Base-by-base conservation (phyloP, 2,113 vertebrate genomes). In the Spermophilus dauricus region DNA sequence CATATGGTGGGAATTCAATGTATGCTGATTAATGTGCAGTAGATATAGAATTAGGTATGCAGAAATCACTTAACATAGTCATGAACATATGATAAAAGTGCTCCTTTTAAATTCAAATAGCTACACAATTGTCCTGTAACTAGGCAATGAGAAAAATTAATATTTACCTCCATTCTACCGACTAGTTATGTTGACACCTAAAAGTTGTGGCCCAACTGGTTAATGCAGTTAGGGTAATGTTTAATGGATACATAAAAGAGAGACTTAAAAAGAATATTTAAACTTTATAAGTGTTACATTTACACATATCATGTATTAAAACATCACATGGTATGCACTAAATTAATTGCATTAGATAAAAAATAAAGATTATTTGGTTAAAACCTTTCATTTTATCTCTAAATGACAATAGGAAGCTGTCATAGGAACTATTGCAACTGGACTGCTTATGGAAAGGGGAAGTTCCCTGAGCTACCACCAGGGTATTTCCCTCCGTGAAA, bases 401-500 rank as follows among this genome's bases (percentile, higher is more conserved):
- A 48, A 84, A 56, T 77, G 82, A 63, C 8, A 26, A n/a, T 80
- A 77, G 72, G 86, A 91, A 88, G 22, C 39, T 75, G 6, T 8
- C 17, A 5, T n/a, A 48, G 63, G 34, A 90, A 73, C 17, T 39
- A 0, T 11, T 13, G n/a, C 18, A 26, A 18, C 22, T 37, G 28
- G 6, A 24, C 37, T 16, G 14, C 8, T 87, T 28, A 42, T 45
- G 12, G 61, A 76, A 92, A 90, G 86, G 34, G 85, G 63, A 91
- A 89, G 58, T 70, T 89, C 51, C 65, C 34, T 39, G 72, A 89
- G 87, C 1, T 2, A 39, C 2, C 8, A 86, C 11, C 12, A 76
- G 78, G 93, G 61, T 20, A 51, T 70, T 95, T 94, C 80, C 91
- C 75, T 95, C 22, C 34, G 8, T 28, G 73, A 70, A 89, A 70